Percentiles rank a stretch among this genome's conserved stretches.
Conservation (phyloP, 2,113 vertebrate species). For the Taurulus bubalis region DNA sequence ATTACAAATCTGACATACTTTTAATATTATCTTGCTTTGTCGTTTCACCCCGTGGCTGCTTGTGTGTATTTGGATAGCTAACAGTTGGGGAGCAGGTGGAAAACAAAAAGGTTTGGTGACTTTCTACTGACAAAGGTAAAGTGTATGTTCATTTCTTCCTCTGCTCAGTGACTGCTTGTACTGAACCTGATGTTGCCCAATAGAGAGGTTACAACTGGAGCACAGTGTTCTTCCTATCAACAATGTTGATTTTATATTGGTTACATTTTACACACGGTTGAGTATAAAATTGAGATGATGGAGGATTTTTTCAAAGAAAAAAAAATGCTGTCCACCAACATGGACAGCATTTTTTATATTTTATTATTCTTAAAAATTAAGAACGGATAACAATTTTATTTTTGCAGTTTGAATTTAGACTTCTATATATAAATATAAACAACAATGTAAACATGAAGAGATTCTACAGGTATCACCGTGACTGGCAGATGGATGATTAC, state of each 20-base stretch:
- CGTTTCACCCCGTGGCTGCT: slow-evolving; percentile 10
- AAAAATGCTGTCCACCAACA: not conserved
- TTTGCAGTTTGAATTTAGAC: slow-evolving; percentile 19
- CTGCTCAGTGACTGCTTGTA: not conserved
- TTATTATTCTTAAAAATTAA: not conserved
- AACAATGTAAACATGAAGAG: slow-evolving; percentile 6
- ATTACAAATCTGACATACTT: slow-evolving; percentile 54
- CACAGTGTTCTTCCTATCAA: not conserved
- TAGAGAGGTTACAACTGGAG: not conserved
- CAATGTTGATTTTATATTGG: not conserved
- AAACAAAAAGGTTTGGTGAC: not conserved
- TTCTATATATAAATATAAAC: slow-evolving; percentile 13
- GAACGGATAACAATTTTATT: too few species aligned
- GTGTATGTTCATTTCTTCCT: slow-evolving; percentile 31
- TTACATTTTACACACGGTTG: not conserved
- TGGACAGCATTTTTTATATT: not conserved
- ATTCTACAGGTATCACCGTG: not conserved
- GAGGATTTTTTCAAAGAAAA: not conserved
- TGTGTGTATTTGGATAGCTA: not conserved
- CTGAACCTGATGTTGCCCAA: not conserved
- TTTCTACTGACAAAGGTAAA: slow-evolving; percentile 6
- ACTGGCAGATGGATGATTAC: not conserved
- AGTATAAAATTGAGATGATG: not conserved
- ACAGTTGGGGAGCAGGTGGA: not conserved
- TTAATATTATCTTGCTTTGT: slow-evolving; percentile 30